phyloP scores from a whole-genome alignment of 2,797 vertebrate genomes.

The Pantherophis alleghaniensis region DNA sequence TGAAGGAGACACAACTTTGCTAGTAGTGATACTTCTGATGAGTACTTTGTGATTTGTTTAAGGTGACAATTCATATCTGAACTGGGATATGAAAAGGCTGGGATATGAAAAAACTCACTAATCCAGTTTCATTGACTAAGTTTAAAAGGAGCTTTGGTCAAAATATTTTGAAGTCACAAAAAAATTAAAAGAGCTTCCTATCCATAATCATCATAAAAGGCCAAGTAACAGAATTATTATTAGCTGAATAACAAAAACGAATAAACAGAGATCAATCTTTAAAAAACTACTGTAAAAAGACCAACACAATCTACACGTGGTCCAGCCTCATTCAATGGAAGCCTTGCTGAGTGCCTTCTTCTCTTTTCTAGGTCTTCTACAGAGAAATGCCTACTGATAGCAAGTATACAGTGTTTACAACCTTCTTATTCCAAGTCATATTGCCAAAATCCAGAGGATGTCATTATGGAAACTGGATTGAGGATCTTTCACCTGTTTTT shows the following conservation, averaged over 20 bases:
- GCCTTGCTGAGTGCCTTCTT: not conserved
- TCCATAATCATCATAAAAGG: not conserved
- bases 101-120: not conserved
- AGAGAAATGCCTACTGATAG: not conserved
- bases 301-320: not conserved
- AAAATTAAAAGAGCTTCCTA: not conserved
- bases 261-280: not conserved
- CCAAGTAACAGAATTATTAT: not conserved
- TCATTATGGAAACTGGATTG: not conserved
- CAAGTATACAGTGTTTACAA: not conserved
- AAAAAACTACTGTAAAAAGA: not conserved
- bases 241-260: not conserved
- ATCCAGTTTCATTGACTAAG: not conserved
- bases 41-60: not conserved
- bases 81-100: not conserved
- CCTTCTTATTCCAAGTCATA: not conserved
- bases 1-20: not conserved
- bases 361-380: not conserved
- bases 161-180: not conserved
- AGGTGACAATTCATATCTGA: not conserved
- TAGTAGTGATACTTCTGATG: not conserved
- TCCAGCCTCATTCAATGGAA: not conserved
- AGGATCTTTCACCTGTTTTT: not conserved
- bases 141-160: not conserved
- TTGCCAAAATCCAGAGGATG: not conserved